These are phyloP conservation scores for Pristionchus fissidentatus DNA, from an alignment of 2,888 invertebrate genomes.

Conservation along the genomic window DNA sequence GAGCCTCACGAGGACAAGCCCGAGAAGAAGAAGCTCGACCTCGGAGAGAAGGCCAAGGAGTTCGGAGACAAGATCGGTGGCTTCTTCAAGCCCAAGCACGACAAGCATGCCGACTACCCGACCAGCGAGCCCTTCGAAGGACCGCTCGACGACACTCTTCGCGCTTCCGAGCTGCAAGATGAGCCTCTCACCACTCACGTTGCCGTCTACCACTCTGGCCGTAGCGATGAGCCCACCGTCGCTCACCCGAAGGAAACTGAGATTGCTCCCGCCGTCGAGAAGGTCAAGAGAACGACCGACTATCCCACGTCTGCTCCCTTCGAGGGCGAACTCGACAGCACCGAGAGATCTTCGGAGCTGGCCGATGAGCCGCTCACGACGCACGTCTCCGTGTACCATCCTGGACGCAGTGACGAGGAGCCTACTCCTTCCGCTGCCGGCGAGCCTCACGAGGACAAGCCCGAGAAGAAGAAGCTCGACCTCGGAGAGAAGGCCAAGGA, in stretches of 20 bases:
- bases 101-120: conserved; percentile 10
- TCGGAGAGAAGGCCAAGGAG: neutral
- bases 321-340: neutral
- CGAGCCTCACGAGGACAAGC: neutral
- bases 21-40: conserved; percentile 22
- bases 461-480: conserved; percentile 25
- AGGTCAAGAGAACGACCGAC: neutral
- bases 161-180: neutral
- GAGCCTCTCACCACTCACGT: neutral
- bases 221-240: too few relatives aligned
- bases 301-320: neutral
- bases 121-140: conserved; percentile 1
- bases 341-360: neutral
- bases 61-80: neutral
- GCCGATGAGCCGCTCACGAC: neutral
- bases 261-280: too few relatives aligned
- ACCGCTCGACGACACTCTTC: neutral
- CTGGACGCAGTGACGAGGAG: neutral
- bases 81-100: conserved; percentile 12
- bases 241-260: too few relatives aligned
- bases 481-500: neutral
- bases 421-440: too few relatives aligned
- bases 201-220: neutral
- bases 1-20: neutral
- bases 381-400: conserved; percentile 9